Percentiles rank a stretch among this genome's conserved stretches.
Conservation (phyloP, 2,113 vertebrate genomes). For the Clarias macrocephalus region DNA sequence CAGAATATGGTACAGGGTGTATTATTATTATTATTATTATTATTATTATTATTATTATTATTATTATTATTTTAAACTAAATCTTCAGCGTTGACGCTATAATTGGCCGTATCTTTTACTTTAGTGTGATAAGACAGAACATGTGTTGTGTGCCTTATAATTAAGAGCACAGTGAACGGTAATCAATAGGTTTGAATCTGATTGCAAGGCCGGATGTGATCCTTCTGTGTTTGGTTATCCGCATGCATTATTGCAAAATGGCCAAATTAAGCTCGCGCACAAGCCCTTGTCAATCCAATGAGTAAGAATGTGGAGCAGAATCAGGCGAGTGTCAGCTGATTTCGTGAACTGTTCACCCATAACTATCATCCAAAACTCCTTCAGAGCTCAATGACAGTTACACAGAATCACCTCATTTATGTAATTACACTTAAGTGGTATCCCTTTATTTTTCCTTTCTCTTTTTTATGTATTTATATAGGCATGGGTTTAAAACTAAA, state of each 20-base stretch:
- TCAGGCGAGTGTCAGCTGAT: constrained; percentile 24
- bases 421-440: background rate
- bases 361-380: background rate
- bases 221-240: background rate
- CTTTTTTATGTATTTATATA: background rate
- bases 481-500: background rate
- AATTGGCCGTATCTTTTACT: background rate
- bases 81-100: background rate
- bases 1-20: background rate
- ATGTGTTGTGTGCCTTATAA: background rate
- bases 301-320: constrained; percentile 1
- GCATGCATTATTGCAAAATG: constrained; percentile 25
- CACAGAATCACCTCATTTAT: background rate
- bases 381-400: background rate
- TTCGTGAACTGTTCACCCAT: constrained; percentile 7
- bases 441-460: background rate
- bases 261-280: constrained; percentile 6
- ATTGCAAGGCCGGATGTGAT: constrained; percentile 12
- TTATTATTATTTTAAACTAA: background rate
- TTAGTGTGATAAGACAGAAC: background rate
- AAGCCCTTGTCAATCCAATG: constrained; percentile 10
- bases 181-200: constrained; percentile 26
- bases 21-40: too few relatives aligned
- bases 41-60: too few relatives aligned
- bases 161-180: constrained; percentile 30